phyloP scores from a whole-genome alignment of 2,113 vertebrate species.

The Ivindomyrus marchei region DNA sequence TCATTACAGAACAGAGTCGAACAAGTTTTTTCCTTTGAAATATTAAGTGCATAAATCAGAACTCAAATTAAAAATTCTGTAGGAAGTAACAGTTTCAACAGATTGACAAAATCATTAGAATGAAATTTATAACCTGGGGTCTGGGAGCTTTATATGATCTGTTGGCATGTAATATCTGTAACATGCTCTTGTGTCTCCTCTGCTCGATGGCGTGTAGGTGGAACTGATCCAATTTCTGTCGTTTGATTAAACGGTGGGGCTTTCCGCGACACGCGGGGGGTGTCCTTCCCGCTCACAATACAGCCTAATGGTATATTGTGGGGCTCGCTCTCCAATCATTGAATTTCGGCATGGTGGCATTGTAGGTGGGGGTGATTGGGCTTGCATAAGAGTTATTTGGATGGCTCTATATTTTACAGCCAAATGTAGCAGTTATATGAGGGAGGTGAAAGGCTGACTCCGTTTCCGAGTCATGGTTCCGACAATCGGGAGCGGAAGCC shows the following conservation, averaged over 20 bases:
- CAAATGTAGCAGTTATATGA: not conserved
- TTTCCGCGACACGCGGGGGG: slow-evolving; percentile 28
- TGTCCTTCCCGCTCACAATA: slow-evolving; percentile 15
- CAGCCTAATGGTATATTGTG: not conserved
- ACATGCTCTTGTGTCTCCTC: slow-evolving; percentile 33
- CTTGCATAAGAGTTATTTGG: not conserved
- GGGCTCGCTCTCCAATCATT: not conserved
- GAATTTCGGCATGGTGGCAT: not conserved
- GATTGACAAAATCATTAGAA: slow-evolving; percentile 81
- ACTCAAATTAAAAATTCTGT: slow-evolving; percentile 67
- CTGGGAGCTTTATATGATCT: slow-evolving; percentile 52
- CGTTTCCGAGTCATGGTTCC: not conserved
- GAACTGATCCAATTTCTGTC: slow-evolving; percentile 46
- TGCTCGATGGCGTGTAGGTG: slow-evolving; percentile 40
- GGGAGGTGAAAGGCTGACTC: not conserved
- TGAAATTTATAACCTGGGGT: slow-evolving; percentile 68
- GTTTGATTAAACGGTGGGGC: slow-evolving; percentile 35
- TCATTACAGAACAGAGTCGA: slow-evolving; percentile 73
- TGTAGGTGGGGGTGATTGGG: not conserved
- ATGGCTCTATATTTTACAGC: not conserved
- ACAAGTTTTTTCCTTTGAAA: slow-evolving; percentile 78
- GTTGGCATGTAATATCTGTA: slow-evolving; percentile 48
- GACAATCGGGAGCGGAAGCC: not conserved
- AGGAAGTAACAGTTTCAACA: slow-evolving; percentile 65
- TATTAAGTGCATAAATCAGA: slow-evolving; percentile 96